These are phyloP conservation scores for Glaucomys volans DNA, from an alignment of 2,113 vertebrate species.

Conservation along the genomic window DNA sequence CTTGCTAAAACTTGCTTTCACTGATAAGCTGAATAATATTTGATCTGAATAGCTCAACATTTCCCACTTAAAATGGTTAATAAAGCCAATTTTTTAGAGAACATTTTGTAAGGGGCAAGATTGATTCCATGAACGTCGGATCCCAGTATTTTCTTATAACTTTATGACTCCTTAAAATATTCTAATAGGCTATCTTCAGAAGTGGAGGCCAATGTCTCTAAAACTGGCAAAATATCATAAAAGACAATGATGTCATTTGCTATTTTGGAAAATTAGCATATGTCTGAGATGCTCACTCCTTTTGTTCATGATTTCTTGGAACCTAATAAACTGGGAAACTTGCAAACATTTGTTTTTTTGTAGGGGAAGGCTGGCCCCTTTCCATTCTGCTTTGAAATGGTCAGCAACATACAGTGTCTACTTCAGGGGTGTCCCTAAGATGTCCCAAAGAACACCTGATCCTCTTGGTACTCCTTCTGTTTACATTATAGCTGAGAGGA, in stretches of 20 bases:
- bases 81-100: neutral
- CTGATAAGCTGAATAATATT: neutral
- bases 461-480: neutral
- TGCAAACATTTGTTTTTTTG: neutral
- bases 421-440: neutral
- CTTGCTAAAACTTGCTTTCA: neutral
- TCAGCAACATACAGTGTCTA: neutral
- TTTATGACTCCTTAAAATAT: neutral
- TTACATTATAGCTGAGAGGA: neutral
- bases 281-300: neutral
- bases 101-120: neutral
- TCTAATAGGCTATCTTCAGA: neutral
- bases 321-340: neutral
- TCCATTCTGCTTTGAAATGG: neutral
- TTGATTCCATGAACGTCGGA: neutral
- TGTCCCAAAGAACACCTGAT: neutral
- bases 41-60: neutral
- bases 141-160: neutral
- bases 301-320: neutral
- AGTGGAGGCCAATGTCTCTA: neutral
- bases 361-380: accelerated
- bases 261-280: neutral
- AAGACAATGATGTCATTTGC: neutral
- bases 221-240: neutral
- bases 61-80: neutral